Base-by-base conservation (phyloP, 2,888 invertebrate genomes). In the Stenolophus ochropezus region DNA sequence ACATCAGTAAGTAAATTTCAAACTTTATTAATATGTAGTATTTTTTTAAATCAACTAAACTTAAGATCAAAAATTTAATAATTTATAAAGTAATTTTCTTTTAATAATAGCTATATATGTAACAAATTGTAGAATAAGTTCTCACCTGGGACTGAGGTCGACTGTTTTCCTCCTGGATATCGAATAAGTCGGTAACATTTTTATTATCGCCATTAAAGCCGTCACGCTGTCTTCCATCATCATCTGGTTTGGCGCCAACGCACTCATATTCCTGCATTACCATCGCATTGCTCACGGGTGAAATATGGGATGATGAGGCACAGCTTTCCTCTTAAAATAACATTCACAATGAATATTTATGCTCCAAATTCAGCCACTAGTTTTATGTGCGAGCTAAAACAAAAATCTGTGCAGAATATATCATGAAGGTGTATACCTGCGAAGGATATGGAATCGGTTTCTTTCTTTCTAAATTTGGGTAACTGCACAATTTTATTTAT, bases 131-230 rank as follows among this genome's bases (percentile, higher is more conserved):
- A 8, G 0, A 8, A 1, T 6, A 42, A 61, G 8, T 73, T 18
- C 33, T 53, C 71, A 79, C 79, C 71, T 14, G 27, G 18, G 69
- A 69, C 49, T 20, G 27, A 51, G 71, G 79, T 8, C 51, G 56
- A 18, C 78, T 78, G 23, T 49, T 79, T 51, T 79, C 71, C 69
- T 79, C 79, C 25, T 51, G 51, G 14, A 79, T 79, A 33, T 51
- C 69, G n/a, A 47, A 79, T 27, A 79, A 69, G 14, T 27, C 76
- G n/a, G 76, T 20, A n/a, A 1, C 23, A 76, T 53, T 53, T 58
- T 76, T 56, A 76, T 33, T 51, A 25, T 75, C 74, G 21, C 51
- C 23, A 56, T 25, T 75, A 75, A 75, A 53, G 5, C 0, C 20
- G 14, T 49, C 75, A 73, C 49, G 5, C 18, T 11, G 23, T 20